These are phyloP conservation scores for Notodonta ziczac DNA, from an alignment of 2,888 invertebrate species.

Conservation along the genomic window DNA sequence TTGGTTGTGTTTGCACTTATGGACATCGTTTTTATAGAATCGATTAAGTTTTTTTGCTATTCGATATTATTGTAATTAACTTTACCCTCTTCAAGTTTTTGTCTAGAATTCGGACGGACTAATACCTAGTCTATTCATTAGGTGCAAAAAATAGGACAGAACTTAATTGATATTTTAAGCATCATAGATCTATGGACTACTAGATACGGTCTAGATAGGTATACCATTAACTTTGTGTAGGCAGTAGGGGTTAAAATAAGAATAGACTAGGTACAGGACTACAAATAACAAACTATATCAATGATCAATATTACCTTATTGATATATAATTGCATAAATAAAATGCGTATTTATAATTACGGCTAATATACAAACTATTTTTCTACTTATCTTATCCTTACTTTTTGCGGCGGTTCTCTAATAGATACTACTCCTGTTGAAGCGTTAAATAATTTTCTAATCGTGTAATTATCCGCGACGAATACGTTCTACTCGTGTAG, in stretches of 20 bases:
- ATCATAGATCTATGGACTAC: background rate
- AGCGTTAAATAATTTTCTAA: slow-evolving; percentile 50
- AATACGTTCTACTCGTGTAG: slow-evolving; percentile 33
- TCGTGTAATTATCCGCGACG: slow-evolving; percentile 39
- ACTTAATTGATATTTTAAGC: slow-evolving; percentile 1
- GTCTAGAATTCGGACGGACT: slow-evolving; percentile 13
- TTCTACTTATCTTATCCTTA: slow-evolving; percentile 17
- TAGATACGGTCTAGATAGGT: background rate
- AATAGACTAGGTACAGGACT: no score
- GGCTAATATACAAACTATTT: background rate
- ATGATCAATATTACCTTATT: background rate
- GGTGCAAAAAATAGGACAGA: slow-evolving; percentile 12
- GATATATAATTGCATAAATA: background rate
- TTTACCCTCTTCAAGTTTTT: slow-evolving; percentile 24
- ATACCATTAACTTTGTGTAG: background rate
- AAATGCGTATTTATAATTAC: background rate
- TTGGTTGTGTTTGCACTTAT: slow-evolving; percentile 3
- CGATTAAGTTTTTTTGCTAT: slow-evolving; percentile 3
- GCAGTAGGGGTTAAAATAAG: no score
- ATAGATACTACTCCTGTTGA: slow-evolving; percentile 23
- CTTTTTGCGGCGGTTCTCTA: slow-evolving; percentile 32
- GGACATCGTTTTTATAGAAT: slow-evolving; percentile 5
- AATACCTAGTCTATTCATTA: slow-evolving; percentile 15
- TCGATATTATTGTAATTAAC: slow-evolving; percentile 7
- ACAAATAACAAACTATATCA: no score